These are phyloP conservation scores for Platichthys flesus DNA, from an alignment of 2,113 vertebrate species.

Conservation along the genomic window DNA sequence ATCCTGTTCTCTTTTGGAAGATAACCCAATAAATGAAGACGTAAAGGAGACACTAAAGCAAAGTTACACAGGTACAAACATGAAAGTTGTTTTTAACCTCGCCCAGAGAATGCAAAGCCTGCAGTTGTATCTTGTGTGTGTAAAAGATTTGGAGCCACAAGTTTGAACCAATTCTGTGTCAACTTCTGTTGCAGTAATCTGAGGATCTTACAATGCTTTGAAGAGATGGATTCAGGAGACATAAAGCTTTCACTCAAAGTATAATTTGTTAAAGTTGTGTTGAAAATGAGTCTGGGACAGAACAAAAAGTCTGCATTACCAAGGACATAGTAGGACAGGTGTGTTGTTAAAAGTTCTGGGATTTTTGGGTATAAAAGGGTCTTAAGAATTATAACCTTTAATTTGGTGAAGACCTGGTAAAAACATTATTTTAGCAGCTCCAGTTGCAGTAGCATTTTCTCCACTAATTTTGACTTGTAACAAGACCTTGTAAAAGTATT, in stretches of 20 bases:
- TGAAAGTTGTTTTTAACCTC: neutral
- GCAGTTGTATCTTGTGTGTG: neutral
- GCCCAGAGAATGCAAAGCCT: neutral
- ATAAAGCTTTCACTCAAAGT: neutral
- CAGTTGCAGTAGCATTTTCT: neutral
- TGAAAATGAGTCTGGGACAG: neutral
- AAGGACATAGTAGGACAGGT: no score
- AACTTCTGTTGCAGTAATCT: neutral
- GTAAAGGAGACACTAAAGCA: neutral
- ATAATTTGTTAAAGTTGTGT: neutral
- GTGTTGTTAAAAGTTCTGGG: no score
- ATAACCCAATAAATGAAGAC: neutral
- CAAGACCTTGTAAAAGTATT: neutral
- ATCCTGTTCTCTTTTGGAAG: neutral
- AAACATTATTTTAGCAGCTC: neutral
- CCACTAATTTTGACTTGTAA: neutral
- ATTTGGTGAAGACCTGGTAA: neutral
- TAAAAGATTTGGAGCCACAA: neutral
- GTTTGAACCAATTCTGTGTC: neutral
- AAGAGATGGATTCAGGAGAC: neutral
- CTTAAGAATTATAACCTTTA: neutral
- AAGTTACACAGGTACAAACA: constrained; percentile 4
- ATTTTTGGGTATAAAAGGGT: no score
- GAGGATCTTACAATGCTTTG: neutral
- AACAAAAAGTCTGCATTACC: neutral